phyloP scores from a whole-genome alignment of 2,797 vertebrate species.

The Artibeus jamaicensis region DNA sequence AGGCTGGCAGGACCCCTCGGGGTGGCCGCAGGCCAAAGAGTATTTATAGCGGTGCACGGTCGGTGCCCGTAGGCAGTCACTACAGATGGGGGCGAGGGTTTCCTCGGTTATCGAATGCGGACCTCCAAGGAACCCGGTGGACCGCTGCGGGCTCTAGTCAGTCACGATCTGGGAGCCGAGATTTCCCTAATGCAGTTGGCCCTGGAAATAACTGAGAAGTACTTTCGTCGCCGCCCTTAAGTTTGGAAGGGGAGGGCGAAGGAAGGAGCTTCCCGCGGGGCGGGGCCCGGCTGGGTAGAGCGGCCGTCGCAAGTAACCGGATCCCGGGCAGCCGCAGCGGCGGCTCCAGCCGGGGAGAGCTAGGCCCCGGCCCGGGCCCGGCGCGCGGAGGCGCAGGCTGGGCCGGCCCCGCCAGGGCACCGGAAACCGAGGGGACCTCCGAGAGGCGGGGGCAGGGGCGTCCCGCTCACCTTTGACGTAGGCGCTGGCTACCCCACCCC shows the following conservation, averaged over 20 bases:
- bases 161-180: background rate
- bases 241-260: background rate
- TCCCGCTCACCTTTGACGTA: conserved; percentile 72
- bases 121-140: conserved; percentile 3
- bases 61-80: conserved; percentile 54
- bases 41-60: conserved; percentile 70
- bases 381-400: background rate
- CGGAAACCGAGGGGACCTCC: conserved; percentile 58
- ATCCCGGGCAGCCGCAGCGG: conserved; percentile 31
- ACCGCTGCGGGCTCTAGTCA: background rate
- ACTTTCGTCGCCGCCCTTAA: conserved; percentile 26
- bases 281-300: background rate
- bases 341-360: background rate
- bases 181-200: conserved; percentile 10
- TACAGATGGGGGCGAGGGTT: conserved; percentile 26
- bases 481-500: conserved; percentile 26
- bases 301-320: conserved; percentile 62
- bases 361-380: background rate
- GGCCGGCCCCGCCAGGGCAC: background rate
- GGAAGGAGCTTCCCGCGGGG: conserved; percentile 41
- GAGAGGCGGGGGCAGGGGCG: conserved; percentile 63
- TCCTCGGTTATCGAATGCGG: conserved; percentile 24
- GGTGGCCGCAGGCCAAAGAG: conserved; percentile 73
- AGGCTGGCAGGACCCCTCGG: conserved; percentile 71
- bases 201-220: conserved; percentile 47